phyloP scores from a whole-genome alignment of 2,888 invertebrate genomes.

The Patella caerulea region DNA sequence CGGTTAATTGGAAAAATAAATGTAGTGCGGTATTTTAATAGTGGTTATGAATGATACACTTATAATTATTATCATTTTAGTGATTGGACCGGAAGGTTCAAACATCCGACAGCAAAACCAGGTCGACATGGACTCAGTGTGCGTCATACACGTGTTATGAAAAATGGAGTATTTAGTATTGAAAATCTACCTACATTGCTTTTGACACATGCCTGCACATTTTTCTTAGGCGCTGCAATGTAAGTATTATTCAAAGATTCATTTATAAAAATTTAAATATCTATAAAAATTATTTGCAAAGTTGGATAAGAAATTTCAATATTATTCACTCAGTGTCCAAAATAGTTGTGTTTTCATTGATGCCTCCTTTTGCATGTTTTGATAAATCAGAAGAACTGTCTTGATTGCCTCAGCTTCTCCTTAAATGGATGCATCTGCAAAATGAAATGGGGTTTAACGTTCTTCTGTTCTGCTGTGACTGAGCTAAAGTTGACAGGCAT shows the following conservation, averaged over 20 bases:
- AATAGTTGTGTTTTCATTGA: neutral
- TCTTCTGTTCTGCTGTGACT: too few species aligned
- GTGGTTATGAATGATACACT: too few species aligned
- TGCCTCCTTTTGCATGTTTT: neutral
- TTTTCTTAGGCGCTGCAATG: conserved; percentile 62
- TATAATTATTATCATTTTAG: conserved; percentile 32
- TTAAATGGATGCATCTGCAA: too few species aligned
- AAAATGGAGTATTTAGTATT: conserved; percentile 47
- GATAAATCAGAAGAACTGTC: neutral
- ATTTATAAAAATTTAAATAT: neutral
- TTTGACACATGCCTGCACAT: conserved; percentile 59
- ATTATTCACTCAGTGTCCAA: neutral
- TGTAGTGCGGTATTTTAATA: too few species aligned
- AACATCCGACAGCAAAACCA: conserved; percentile 44
- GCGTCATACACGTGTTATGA: conserved; percentile 52
- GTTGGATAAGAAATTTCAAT: conserved; percentile 6
- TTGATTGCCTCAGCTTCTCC: neutral
- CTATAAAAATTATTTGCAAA: neutral
- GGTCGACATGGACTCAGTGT: conserved; percentile 48
- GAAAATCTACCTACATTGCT: conserved; percentile 58
- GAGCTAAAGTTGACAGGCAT: too few species aligned
- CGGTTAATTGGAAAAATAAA: too few species aligned
- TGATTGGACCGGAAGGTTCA: conserved; percentile 50
- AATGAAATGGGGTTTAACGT: too few species aligned
- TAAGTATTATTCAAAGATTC: conserved; percentile 40